Conservation (phyloP, 2,888 invertebrate genomes). For the Ophion costatus region DNA sequence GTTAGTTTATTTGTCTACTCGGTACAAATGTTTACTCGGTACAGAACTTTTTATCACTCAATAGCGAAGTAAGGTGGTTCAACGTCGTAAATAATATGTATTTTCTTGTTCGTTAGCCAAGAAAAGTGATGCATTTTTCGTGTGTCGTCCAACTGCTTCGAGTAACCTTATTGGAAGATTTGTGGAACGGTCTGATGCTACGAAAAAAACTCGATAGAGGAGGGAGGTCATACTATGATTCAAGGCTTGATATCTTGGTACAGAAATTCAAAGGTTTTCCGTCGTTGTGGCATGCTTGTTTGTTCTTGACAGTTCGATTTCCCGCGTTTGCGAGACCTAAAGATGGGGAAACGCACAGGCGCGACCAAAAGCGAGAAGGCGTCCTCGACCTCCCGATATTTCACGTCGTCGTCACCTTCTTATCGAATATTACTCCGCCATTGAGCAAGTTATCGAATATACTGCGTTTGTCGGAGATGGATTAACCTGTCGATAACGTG, state of each 20-base stretch:
- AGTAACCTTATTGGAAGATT: slow-evolving; percentile 14
- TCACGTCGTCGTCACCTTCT: slow-evolving; percentile 14
- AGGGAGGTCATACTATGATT: neutral
- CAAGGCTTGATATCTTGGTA: slow-evolving; percentile 49
- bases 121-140: neutral
- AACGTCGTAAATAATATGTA: no score
- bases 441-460: slow-evolving; percentile 22
- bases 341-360: slow-evolving; percentile 9
- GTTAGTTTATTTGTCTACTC: no score
- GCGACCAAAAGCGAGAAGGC: slow-evolving; percentile 24
- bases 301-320: slow-evolving; percentile 69
- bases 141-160: neutral
- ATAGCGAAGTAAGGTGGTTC: no score
- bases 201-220: slow-evolving; percentile 16
- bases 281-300: slow-evolving; percentile 54
- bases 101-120: no score
- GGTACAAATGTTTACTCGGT: no score
- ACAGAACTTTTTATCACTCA: no score
- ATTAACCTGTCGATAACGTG: slow-evolving; percentile 19
- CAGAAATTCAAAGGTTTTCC: slow-evolving; percentile 62
- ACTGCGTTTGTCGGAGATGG: neutral
- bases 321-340: slow-evolving; percentile 49
- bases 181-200: slow-evolving; percentile 39
- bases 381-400: slow-evolving; percentile 43
- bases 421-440: neutral